Evolutionary conservation across 2,888 invertebrate genomes (phyloP).

Genomic region (Eristalis arbustorum): DNA sequence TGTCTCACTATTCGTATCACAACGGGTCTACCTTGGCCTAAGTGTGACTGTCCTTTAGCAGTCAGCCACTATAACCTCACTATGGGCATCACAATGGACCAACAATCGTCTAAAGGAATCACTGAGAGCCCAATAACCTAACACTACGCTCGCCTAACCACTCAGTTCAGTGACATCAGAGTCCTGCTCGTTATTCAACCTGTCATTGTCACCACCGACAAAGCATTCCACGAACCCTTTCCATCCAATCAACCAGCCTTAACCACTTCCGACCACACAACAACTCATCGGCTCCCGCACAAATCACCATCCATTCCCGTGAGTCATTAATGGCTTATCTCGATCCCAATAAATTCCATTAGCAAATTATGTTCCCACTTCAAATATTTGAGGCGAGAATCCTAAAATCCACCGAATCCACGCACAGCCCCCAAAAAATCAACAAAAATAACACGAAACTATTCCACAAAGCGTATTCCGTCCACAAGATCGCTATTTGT

Average conservation of each 20-base stretch:
- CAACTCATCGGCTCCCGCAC: background rate
- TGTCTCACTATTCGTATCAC: too few species aligned
- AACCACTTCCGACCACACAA: background rate
- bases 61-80: too few species aligned
- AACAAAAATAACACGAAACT: background rate
- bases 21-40: too few species aligned
- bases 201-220: too few species aligned
- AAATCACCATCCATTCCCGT: background rate
- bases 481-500: background rate
- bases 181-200: too few species aligned
- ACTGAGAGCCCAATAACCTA: too few species aligned
- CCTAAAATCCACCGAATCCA: background rate
- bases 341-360: background rate
- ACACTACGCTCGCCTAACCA: too few species aligned
- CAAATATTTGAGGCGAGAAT: background rate
- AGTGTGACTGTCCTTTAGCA: too few species aligned
- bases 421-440: too few species aligned
- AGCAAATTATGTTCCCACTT: background rate
- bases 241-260: background rate
- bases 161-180: too few species aligned
- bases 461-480: background rate
- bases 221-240: background rate
- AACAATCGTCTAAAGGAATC: too few species aligned
- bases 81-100: too few species aligned
- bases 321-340: background rate